Evolutionary conservation across 1,140 invertebrate species (phyloP).

Genomic region (Stenopsyche tienmushanensis): DNA sequence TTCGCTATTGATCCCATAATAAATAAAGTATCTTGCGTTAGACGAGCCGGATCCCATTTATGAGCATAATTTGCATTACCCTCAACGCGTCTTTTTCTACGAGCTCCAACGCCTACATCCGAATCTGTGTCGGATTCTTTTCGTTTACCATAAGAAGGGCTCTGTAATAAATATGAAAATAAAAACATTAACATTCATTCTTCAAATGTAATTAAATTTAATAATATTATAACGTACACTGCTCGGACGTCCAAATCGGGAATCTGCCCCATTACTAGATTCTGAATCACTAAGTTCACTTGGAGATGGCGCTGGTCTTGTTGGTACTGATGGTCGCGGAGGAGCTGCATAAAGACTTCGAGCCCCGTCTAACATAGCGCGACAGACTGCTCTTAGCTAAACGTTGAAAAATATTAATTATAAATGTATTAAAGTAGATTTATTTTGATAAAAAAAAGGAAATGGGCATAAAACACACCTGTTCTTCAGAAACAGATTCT

Average conservation of each 20-base stretch:
- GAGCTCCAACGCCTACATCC: conserved; percentile 52
- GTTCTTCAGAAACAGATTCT: conserved; percentile 73
- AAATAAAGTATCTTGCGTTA: conserved; percentile 69
- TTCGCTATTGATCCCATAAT: conserved; percentile 78
- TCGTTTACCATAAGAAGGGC: conserved; percentile 58
- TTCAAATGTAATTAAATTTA: not conserved
- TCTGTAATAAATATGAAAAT: conserved; percentile 46
- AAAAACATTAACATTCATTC: not conserved
- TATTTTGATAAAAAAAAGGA: conserved; percentile 12
- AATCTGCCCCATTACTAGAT: conserved; percentile 48
- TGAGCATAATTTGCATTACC: conserved; percentile 43
- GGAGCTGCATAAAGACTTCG: conserved; percentile 66
- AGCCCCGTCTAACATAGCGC: conserved; percentile 77
- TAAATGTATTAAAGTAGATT: conserved; percentile 16
- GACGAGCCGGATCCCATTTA: conserved; percentile 74
- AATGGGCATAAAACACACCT: conserved; percentile 58
- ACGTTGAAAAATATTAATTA: conserved; percentile 1
- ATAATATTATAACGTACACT: conserved; percentile 45
- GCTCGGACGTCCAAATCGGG: conserved; percentile 47
- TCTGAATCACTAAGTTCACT: conserved; percentile 58
- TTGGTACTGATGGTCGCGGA: conserved; percentile 49
- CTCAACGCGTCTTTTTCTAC: conserved; percentile 49
- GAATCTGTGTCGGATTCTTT: conserved; percentile 64
- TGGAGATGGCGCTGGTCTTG: conserved; percentile 49
- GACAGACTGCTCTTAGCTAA: conserved; percentile 63